Base-by-base conservation (phyloP, 2,797 vertebrate species). In the Galagoides demidoff region DNA sequence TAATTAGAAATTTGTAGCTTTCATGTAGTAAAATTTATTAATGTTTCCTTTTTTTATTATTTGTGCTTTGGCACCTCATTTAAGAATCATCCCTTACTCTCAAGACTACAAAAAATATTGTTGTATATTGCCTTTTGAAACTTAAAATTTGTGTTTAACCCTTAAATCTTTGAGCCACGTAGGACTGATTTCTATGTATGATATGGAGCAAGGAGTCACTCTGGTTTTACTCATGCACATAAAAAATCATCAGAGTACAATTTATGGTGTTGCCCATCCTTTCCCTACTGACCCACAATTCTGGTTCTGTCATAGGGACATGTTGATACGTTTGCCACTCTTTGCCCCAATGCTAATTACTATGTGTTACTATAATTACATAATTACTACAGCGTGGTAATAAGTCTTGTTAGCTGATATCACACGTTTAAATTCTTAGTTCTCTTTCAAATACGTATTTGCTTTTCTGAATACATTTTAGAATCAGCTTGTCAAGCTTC, bases 391-490 rank as follows among this genome's bases (percentile, higher is more conserved):
- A 25, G 9, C 27, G 31, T 52, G 63, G 78, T 22, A 55, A 34
- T 85, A 82, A 82, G 57, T 63, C 49, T 86, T 49, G 6, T 63
- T 86, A 31, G 39, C 34, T 64, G 31, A 29, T 61, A 71, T 77
- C 52, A 11, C 20, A 85, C 20, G 4, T 83, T 86, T 89, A 14
- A 64, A 73, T 92, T 29, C 25, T 27, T 64, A 88, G 39, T 70
- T 93, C 39, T 81, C 71, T 76, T 89, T 94, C 57, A 90, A 90
- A 74, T 94, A 70, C 5, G 14, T 39, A 52, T 57, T 89, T 94
- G 63, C 34, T 92, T 94, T 96, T 81, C 49, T 61, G 43, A 93
- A 45, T 64, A 74, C 2, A 71, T 49, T 95, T 94, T 76, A 90
- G 81, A 86, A 84, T 90, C 59, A 90, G 0, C 25, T 86, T 96